These are phyloP conservation scores for Arbacia lixula DNA, from an alignment of 53 echinoderm and acorn worm genomes.

Conservation along the genomic window DNA sequence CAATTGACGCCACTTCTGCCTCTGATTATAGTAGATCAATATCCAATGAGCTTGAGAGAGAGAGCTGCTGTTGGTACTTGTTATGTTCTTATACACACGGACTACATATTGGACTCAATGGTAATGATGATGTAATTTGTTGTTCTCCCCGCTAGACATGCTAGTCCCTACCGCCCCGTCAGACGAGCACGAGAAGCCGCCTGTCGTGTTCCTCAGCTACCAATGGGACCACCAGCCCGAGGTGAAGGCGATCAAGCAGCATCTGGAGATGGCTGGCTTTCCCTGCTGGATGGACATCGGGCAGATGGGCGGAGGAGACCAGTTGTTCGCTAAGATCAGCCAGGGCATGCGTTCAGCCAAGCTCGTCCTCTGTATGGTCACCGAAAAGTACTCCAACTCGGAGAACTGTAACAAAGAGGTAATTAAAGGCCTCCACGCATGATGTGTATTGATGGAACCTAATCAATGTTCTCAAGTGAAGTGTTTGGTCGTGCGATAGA, in stretches of 20 bases:
- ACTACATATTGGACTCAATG: too few species aligned
- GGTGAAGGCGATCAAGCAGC: constrained; percentile 83
- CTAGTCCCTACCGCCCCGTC: constrained; percentile 65
- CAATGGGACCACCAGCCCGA: constrained; percentile 96
- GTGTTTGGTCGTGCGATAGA: too few species aligned
- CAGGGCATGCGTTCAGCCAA: constrained; percentile 94
- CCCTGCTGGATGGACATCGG: constrained; percentile 98
- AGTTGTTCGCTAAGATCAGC: constrained; percentile 87
- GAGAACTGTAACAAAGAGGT: constrained; percentile 99
- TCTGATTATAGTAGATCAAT: too few species aligned
- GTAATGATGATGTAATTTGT: too few species aligned
- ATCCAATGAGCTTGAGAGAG: too few species aligned
- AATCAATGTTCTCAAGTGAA: too few species aligned
- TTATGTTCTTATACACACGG: too few species aligned
- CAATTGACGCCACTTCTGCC: too few species aligned
- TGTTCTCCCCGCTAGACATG: constrained; percentile 62
- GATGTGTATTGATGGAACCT: too few species aligned
- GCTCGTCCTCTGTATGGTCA: constrained; percentile 93
- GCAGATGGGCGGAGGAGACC: constrained; percentile 99
- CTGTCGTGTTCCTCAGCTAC: constrained; percentile 89
- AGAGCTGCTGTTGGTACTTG: too few species aligned
- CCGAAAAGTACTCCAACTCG: constrained; percentile 90
- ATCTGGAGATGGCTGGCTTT: constrained; percentile 94
- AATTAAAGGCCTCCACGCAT: too few species aligned
- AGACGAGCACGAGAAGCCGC: constrained; percentile 67